Base-by-base conservation (phyloP, 2,888 invertebrate genomes). In the Drosophila buzzatii region DNA sequence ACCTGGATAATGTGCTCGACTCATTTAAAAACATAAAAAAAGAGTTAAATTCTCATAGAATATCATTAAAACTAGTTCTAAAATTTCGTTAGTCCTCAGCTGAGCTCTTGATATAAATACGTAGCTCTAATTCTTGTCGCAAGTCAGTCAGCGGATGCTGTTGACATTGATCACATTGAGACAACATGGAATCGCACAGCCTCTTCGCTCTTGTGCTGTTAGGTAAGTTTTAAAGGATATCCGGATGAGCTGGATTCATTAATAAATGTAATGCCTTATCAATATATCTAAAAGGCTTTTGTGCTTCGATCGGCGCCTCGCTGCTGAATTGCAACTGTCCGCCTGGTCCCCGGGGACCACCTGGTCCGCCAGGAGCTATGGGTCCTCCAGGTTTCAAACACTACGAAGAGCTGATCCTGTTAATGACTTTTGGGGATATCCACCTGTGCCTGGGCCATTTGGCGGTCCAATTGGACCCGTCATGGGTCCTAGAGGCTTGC, bases 291-390 rank as follows among this genome's bases (percentile, higher is more conserved):
- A 27, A 20, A 85, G 86, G 88, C 6, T 6, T 86, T 20, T 75
- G 39, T 37, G 44, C 58, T 0, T 35, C 44, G 23, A 61, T 45
- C 6, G 33, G 27, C 7, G 83, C 75, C 4, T 80, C 89, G 0
- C 55, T 90, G n/a, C 68, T 89, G 44, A 90, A 86, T 39, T 90
- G 89, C 57, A 77, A 66, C 16, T 90, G 89, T 66, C 89, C 89
- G 41, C 70, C 85, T 20, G 89, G 89, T 8, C 65, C 90, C 0
- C 47, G 47, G 9, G 86, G 88, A 1, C 77, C 77, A 0, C 70
- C 76, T 6, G 86, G 88, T 0, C 76, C 74, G 1, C 70, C 74
- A 2, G 86, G 87, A 1, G 72, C 73, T 1, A 8, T 14, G 16
- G 37, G 18, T 16, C 76, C 81, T 16, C 23, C 66, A 12, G 37